Base-by-base conservation (phyloP, 2,888 invertebrate species). In the Plagodis dolabraria region DNA sequence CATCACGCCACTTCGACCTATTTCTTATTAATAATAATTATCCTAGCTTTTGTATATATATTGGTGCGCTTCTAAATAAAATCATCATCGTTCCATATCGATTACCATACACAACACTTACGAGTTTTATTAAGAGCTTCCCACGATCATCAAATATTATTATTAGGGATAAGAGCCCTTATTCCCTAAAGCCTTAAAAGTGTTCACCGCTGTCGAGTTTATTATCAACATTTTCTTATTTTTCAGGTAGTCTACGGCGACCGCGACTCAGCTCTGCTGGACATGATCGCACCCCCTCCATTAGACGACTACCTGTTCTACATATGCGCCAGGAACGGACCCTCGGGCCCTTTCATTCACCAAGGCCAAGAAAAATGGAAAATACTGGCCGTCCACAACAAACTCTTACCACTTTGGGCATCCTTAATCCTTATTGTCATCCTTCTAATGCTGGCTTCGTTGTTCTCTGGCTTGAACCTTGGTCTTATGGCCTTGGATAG, bases 401-500 rank as follows among this genome's bases (percentile, higher is more conserved):
- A 95, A 70, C 76, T 96, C 0, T 80, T 98, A 35, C 98, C 98
- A 0, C 73, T 96, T 0, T 98, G 97, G 97, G 93, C 95, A 0
- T 95, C 96, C 47, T 93, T 98, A 35, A 74, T 94, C 10, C 94
- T 98, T 8, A 96, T 98, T 62, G 76, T 95, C 5, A 84, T 92
- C 0, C 96, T 99, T 47, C 93, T 99, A 33, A 87, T 94, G 69
- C 95, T 99, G 72, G 99, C 99, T 0, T 98, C 99, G 0, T 93
- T 99, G 0, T 99, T 99, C 91, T 99, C 99, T 60, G 99, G 99
- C 0, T 93, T 99, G 7, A 99, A 99, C 86, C 94, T 99, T 51
- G 98, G 99, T 47, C 93, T 99, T 10, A 99, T 99, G 99, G 96
- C 99, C 0, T 87, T 99, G 75, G 99, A 99, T 80, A 95, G 97